Percentiles rank a stretch among this genome's conserved stretches.
Evolutionary conservation across 1,140 invertebrate genomes (phyloP).

Genomic region (Zophobas atratus): DNA sequence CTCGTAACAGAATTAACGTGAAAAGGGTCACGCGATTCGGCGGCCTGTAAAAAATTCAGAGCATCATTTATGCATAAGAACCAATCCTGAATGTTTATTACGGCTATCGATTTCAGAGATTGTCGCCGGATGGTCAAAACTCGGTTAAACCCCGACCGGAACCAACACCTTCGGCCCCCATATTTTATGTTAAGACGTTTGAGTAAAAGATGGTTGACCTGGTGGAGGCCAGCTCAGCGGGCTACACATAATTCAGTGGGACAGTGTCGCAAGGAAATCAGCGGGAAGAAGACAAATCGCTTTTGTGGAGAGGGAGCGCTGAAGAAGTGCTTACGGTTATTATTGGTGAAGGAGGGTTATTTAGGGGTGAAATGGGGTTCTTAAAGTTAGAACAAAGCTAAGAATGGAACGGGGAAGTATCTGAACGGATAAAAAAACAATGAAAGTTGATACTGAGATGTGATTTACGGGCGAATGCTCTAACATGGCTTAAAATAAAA

Average conservation of each 20-base stretch:
- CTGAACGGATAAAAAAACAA: no score
- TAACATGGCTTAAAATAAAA: no score
- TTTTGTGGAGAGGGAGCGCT: neutral
- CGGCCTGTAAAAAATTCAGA: slow-evolving; percentile 9
- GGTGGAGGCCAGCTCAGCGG: slow-evolving; percentile 45
- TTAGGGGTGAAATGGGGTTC: no score
- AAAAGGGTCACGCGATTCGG: slow-evolving; percentile 18
- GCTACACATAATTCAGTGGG: slow-evolving; percentile 41
- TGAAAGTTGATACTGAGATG: no score
- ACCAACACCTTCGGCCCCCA: slow-evolving; percentile 19
- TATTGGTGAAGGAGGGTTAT: no score
- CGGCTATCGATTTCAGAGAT: slow-evolving; percentile 20
- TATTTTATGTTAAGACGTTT: slow-evolving; percentile 35
- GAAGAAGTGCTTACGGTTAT: no score
- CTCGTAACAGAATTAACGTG: neutral
- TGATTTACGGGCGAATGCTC: no score
- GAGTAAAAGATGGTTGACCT: slow-evolving; percentile 50
- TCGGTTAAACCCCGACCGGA: neutral
- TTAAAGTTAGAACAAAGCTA: no score
- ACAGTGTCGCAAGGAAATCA: slow-evolving; percentile 26
- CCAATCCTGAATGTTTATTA: slow-evolving; percentile 30
- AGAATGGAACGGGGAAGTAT: no score
- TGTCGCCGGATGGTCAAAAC: slow-evolving; percentile 26
- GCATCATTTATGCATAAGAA: slow-evolving; percentile 12
- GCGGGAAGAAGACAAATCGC: neutral